Evolutionary conservation across 2,797 vertebrate genomes (phyloP).

Genomic region (Chelon labrosus): DNA sequence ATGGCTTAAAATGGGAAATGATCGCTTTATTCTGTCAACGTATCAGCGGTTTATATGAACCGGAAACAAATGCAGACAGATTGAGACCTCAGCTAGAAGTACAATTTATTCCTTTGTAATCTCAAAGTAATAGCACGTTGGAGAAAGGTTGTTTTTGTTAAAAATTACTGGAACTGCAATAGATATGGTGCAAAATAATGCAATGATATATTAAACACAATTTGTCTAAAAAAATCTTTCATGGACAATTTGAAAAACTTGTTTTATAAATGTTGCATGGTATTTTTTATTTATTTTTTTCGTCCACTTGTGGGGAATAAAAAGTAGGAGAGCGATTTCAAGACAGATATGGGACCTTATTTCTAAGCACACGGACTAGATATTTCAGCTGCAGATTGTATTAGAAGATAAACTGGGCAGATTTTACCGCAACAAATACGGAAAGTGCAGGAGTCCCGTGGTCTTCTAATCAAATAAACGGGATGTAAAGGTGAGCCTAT

Average conservation of each 20-base stretch:
- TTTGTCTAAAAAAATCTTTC: conserved; percentile 6
- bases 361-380: conserved; percentile 55
- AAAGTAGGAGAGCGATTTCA: conserved; percentile 53
- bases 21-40: conserved; percentile 55
- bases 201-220: conserved; percentile 1
- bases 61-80: conserved; percentile 22
- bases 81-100: neutral
- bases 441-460: conserved; percentile 61
- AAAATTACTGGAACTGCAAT: conserved; percentile 20
- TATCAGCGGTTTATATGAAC: conserved; percentile 34
- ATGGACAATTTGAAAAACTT: conserved; percentile 11
- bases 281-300: neutral
- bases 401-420: conserved; percentile 70
- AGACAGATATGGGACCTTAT: conserved; percentile 61
- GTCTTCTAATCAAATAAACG: conserved; percentile 71
- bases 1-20: conserved; percentile 16
- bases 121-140: conserved; percentile 18
- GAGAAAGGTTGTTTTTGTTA: conserved; percentile 8
- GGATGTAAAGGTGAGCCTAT: conserved; percentile 58
- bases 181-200: conserved; percentile 6
- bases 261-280: conserved; percentile 24
- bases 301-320: conserved; percentile 32
- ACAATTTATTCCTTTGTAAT: conserved; percentile 22
- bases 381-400: conserved; percentile 70
- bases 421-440: conserved; percentile 70